These are phyloP conservation scores for Ploceus nigricollis DNA, from an alignment of 2,113 vertebrate genomes.

Conservation along the genomic window DNA sequence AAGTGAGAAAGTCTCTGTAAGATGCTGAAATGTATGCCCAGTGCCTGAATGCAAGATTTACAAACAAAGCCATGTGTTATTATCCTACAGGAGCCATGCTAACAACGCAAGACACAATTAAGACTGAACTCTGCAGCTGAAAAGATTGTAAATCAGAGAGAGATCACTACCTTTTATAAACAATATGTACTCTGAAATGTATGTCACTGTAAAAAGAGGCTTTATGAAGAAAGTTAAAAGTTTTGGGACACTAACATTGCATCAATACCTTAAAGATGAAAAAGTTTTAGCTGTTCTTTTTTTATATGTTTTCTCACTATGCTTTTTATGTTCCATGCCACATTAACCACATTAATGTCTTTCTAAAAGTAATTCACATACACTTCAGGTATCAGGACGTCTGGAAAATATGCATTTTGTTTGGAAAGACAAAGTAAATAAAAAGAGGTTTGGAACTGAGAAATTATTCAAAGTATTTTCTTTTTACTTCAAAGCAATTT, in stretches of 20 bases:
- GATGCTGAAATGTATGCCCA: background rate
- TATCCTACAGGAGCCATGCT: background rate
- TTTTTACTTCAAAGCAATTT: background rate
- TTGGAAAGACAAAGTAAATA: background rate
- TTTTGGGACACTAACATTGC: background rate
- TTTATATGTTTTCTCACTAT: background rate
- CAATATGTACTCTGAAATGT: background rate
- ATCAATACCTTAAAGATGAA: background rate
- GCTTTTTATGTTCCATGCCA: background rate
- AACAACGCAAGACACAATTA: background rate
- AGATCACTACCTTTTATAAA: background rate
- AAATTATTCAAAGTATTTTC: background rate
- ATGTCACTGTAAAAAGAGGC: background rate
- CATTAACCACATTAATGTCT: background rate
- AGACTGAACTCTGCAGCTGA: background rate
- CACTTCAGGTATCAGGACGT: background rate
- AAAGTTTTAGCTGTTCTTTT: background rate
- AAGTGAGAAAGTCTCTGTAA: background rate
- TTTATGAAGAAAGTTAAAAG: background rate
- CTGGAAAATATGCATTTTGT: background rate
- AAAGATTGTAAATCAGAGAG: background rate
- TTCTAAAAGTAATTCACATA: background rate
- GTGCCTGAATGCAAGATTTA: background rate
- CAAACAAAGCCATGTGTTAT: background rate
- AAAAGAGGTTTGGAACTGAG: background rate